Evolutionary conservation across 2,113 vertebrate genomes (phyloP), one percentile per base, ranked within the genome.

Genomic region (Microtus pennsylvanicus): DNA sequence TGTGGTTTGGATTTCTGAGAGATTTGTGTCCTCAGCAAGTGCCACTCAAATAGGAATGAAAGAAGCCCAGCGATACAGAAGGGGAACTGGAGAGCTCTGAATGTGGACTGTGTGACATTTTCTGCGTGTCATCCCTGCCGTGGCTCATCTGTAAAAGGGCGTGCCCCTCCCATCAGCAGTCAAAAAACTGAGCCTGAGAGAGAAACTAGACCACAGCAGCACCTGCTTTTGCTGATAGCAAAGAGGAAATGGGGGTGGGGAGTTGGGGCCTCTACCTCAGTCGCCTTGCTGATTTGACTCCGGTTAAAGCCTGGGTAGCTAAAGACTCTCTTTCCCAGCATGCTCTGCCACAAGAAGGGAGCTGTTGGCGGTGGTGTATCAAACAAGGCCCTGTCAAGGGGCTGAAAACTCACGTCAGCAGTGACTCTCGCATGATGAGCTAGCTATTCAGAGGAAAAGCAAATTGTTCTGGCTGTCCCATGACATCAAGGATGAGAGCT

Each of bases 401-500:
- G 61, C 87, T 42, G 65, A 52, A 96, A 95, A 38, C 58, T 42
- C 13, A 0, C 35, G 47, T 67, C n/a, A n/a, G 75, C 17, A 72
- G 61, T 92, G 94, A 90, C 92, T 95, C 58, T 97, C 93, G 95
- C 92, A 94, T 80, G 93, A 95, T 69, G 52, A 93, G 19, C 28
- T 87, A 93, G 19, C 28, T 87, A 96, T 93, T 78, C 76, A 69
- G 91, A 94, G 92, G 69, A 94, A 58, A 95, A 88, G 90, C 38
- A 78, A 91, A 90, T 55, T 94, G 87, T 94, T 92, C 95, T 87
- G 30, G 93, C 45, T 82, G 90, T 75, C 92, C 61, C n/a, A n/a
- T 94, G 97, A 96, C 80, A 96, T 63, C 12, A 58, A 91, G 80
- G 33, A 93, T 24, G 63, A 94, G 96, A 81, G 19, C 61, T 21